phyloP scores from a whole-genome alignment of 2,797 vertebrate species.

The Sternarchorhynchus goeldii region DNA sequence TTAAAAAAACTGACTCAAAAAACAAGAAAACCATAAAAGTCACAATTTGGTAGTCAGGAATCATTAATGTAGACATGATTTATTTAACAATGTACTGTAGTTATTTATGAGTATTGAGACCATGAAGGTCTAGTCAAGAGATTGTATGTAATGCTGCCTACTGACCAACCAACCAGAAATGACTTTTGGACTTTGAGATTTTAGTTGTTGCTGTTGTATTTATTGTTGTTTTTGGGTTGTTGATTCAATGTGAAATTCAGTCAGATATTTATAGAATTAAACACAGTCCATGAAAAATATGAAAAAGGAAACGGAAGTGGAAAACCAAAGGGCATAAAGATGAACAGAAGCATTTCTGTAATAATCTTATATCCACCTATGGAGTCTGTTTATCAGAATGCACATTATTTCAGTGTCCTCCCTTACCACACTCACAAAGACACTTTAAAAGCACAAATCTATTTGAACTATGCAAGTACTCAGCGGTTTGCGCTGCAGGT shows the following conservation, averaged over 20 bases:
- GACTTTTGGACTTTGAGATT: not conserved
- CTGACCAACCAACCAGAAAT: not conserved
- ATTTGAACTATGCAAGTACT: constrained; percentile 40
- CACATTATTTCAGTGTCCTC: not conserved
- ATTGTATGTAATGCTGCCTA: constrained; percentile 1
- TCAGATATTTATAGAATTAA: not conserved
- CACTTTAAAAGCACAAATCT: constrained; percentile 34
- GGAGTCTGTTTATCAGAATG: not conserved
- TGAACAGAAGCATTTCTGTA: not conserved
- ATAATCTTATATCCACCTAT: not conserved
- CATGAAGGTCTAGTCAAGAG: too few relatives aligned
- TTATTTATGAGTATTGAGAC: not conserved
- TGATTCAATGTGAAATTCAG: not conserved
- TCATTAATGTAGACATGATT: constrained; percentile 8
- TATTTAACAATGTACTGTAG: not conserved
- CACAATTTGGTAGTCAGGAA: not conserved
- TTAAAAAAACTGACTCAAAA: not conserved
- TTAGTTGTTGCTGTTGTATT: too few relatives aligned
- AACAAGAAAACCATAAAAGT: not conserved
- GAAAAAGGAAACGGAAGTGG: too few relatives aligned
- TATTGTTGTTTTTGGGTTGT: not conserved
- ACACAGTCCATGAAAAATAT: not conserved
- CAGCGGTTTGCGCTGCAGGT: not conserved
- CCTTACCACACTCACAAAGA: not conserved
- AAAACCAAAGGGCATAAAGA: not conserved